A percentile compares a stretch with the other conserved stretches of the same genome.
Conservation (phyloP, 2,888 invertebrate genomes). For the Drosophila paracracens region DNA sequence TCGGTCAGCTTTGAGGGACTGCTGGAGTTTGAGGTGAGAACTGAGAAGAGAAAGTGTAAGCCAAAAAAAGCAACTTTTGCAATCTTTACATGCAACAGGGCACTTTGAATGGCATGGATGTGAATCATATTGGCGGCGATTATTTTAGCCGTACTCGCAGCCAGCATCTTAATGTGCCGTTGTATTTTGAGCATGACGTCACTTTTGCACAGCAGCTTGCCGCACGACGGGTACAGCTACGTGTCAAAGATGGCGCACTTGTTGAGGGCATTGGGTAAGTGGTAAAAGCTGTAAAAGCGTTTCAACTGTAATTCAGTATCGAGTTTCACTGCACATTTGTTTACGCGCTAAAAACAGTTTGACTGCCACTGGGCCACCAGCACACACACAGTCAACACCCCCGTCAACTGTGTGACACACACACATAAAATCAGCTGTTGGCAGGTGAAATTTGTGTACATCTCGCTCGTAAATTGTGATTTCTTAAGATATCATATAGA, state of each 20-base stretch:
- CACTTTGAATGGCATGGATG: conserved; percentile 85
- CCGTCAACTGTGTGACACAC: conserved; percentile 8
- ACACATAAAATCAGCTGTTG: conserved; percentile 60
- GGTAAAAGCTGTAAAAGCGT: conserved; percentile 18
- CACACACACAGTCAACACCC: conserved; percentile 15
- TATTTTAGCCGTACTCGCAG: conserved; percentile 86
- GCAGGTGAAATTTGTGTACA: conserved; percentile 73
- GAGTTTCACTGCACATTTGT: conserved; percentile 72
- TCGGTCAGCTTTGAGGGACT: conserved; percentile 75
- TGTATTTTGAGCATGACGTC: conserved; percentile 85
- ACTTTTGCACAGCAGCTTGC: conserved; percentile 72
- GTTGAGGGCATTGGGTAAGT: conserved; percentile 79
- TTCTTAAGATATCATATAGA: conserved; percentile 3
- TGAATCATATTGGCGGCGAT: conserved; percentile 85
- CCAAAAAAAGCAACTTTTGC: neutral
- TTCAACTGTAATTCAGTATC: conserved; percentile 51
- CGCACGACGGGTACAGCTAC: conserved; percentile 72
- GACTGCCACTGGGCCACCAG: conserved; percentile 46
- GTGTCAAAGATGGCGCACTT: conserved; percentile 75
- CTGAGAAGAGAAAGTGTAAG: neutral
- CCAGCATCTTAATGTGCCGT: conserved; percentile 85
- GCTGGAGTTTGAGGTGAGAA: conserved; percentile 73
- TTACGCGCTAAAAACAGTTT: conserved; percentile 75
- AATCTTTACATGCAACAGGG: conserved; percentile 82
- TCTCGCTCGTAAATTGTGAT: conserved; percentile 40